Evolutionary conservation across 2,888 invertebrate species (phyloP), one percentile per base, ranked within the genome.

Genomic region (Pediacus dermestoides): DNA sequence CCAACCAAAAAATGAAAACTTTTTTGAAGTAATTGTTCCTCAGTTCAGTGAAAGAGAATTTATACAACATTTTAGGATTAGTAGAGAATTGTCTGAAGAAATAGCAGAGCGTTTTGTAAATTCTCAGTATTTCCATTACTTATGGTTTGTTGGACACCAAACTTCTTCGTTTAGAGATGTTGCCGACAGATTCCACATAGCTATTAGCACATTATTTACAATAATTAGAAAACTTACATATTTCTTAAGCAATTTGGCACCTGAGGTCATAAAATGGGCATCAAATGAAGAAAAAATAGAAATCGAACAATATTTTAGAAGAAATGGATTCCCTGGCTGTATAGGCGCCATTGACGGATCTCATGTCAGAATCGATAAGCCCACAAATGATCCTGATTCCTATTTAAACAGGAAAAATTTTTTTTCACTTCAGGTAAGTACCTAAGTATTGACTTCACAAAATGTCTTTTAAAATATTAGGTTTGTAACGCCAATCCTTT

Each of bases 291-390:
- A 46, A 39, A 40, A 36, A 37, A 26, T 9, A 8, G 23, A 30
- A 22, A 46, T 36, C n/a, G 37, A 37, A 12, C 10, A 21, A 3
- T 22, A 37, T 44, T 42, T 39, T 30, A 11, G 25, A n/a, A 27
- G 34, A 15, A 41, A 41, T 11, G 37, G 39, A 16, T 49, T 49
- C 28, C 44, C 40, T 14, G 35, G 33, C 16, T 36, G 42, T 6
- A 39, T 47, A 26, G 47, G 47, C 3, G 27, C 25, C 9, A 35
- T 39, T n/a, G 44, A 46, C 35, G 37, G 40, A 9, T 12, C 26
- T 16, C 46, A 46, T 33, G 21, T 45, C 2, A 32, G 26, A 27
- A 45, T 45, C 6, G 45, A 42, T 28, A 42, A 35, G 9, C 45
- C 45, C 3, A 9, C 10, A 15, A 15, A 39, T 8, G 42, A 42